These are phyloP conservation scores for Drosophila erecta DNA, from an alignment of 1,140 invertebrate genomes.

Conservation along the genomic window DNA sequence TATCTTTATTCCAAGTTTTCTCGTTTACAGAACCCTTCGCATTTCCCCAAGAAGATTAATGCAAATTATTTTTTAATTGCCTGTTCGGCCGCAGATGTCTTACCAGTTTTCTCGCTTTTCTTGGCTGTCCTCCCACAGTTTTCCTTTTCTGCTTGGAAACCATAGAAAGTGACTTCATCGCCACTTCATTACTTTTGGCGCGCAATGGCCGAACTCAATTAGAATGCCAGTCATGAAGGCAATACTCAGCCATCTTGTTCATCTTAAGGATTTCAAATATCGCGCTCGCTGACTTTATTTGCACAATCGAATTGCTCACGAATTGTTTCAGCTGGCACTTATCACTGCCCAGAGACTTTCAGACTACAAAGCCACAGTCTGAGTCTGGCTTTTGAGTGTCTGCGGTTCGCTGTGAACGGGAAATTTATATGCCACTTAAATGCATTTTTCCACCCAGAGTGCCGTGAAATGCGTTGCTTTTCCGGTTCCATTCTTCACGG, in stretches of 20 bases:
- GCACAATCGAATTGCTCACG: conserved; percentile 23
- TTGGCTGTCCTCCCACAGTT: background rate
- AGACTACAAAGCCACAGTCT: conserved; percentile 11
- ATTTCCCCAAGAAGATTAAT: conserved; percentile 13
- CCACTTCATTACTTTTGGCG: conserved; percentile 38
- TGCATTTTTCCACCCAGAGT: conserved; percentile 50
- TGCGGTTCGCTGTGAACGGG: conserved; percentile 18
- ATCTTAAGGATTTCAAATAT: conserved; percentile 18
- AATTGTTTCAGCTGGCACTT: conserved; percentile 34
- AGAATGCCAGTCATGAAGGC: conserved; percentile 23
- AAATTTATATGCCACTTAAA: conserved; percentile 73
- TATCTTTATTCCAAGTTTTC: conserved; percentile 1
- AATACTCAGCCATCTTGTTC: background rate
- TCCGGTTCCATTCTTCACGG: conserved; percentile 23
- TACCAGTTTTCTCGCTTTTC: conserved; percentile 16
- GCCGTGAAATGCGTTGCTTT: conserved; percentile 57
- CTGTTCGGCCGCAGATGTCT: conserved; percentile 21
- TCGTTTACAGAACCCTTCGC: background rate
- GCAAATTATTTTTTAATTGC: conserved; percentile 60
- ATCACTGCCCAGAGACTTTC: conserved; percentile 24
- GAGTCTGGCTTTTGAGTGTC: conserved; percentile 17
- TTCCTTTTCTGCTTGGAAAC: conserved; percentile 11
- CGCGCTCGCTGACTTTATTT: conserved; percentile 10
- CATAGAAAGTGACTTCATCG: conserved; percentile 32
- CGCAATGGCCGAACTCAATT: conserved; percentile 43